phyloP scores from a whole-genome alignment of 2,888 invertebrate species.

The Slavum lentiscoides region DNA sequence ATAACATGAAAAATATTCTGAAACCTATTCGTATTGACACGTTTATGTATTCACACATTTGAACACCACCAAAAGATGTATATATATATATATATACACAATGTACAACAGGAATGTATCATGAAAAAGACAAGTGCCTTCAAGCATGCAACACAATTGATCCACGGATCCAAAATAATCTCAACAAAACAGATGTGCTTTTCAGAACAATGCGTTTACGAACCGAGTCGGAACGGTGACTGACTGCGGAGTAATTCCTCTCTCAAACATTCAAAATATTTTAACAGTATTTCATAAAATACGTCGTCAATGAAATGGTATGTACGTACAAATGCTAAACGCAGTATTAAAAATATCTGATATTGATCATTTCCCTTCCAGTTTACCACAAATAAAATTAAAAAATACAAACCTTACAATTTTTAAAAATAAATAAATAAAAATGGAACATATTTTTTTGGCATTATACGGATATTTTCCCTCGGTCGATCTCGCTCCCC shows the following conservation, averaged over 20 bases:
- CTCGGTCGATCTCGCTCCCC: no score
- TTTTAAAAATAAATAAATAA: no score
- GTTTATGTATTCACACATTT: neutral
- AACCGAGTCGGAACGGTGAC: neutral
- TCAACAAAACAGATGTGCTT: slow-evolving; percentile 21
- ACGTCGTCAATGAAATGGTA: neutral
- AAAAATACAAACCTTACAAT: no score
- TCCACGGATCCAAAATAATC: slow-evolving; percentile 3
- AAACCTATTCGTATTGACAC: neutral
- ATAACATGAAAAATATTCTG: neutral
- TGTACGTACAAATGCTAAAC: neutral
- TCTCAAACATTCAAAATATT: neutral
- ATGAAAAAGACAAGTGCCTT: neutral
- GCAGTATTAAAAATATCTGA: neutral
- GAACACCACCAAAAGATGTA: neutral
- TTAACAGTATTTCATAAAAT: neutral
- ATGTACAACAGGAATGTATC: neutral
- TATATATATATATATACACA: neutral
- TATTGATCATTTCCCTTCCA: no score
- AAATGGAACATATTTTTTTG: no score
- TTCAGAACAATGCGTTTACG: neutral
- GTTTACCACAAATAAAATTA: no score
- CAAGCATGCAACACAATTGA: neutral
- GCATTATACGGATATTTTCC: no score
- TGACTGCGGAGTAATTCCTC: neutral